These are phyloP conservation scores for Epinotia bilunana DNA, from an alignment of 2,888 invertebrate species.

Conservation along the genomic window DNA sequence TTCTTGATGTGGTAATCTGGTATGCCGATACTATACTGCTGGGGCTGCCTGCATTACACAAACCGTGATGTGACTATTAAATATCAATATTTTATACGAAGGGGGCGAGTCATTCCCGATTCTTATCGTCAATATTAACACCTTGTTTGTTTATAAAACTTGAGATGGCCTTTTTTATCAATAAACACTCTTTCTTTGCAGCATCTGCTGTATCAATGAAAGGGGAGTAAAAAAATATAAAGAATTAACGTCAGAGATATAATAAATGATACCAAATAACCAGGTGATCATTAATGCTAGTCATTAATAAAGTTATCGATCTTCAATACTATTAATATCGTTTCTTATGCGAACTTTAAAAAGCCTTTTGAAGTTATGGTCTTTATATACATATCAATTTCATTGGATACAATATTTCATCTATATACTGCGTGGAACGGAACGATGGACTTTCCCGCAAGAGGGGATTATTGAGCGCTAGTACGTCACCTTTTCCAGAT, in stretches of 20 bases:
- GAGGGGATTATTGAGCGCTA: too few species aligned
- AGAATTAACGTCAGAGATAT: constrained; percentile 18
- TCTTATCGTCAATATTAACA: constrained; percentile 77
- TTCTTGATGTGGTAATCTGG: constrained; percentile 78
- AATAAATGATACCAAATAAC: constrained; percentile 30
- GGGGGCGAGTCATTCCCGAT: constrained; percentile 72
- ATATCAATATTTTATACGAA: constrained; percentile 81
- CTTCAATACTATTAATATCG: neutral
- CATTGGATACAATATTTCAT: neutral
- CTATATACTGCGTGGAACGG: too few species aligned
- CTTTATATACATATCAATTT: neutral
- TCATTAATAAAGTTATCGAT: constrained; percentile 29
- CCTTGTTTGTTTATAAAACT: constrained; percentile 78
- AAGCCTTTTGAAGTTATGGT: neutral
- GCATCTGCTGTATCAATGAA: constrained; percentile 64
- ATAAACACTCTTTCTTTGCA: constrained; percentile 59
- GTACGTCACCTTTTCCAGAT: too few species aligned
- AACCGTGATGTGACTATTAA: constrained; percentile 76
- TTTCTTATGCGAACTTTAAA: neutral
- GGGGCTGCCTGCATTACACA: constrained; percentile 78
- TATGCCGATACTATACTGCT: constrained; percentile 70
- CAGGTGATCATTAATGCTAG: constrained; percentile 30
- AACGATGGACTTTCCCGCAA: too few species aligned
- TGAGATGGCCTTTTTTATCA: constrained; percentile 60
- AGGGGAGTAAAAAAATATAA: constrained; percentile 11